Evolutionary conservation across 2,113 vertebrate species (phyloP), one percentile per base, ranked within the genome.

Genomic region (Callionymus lyra): DNA sequence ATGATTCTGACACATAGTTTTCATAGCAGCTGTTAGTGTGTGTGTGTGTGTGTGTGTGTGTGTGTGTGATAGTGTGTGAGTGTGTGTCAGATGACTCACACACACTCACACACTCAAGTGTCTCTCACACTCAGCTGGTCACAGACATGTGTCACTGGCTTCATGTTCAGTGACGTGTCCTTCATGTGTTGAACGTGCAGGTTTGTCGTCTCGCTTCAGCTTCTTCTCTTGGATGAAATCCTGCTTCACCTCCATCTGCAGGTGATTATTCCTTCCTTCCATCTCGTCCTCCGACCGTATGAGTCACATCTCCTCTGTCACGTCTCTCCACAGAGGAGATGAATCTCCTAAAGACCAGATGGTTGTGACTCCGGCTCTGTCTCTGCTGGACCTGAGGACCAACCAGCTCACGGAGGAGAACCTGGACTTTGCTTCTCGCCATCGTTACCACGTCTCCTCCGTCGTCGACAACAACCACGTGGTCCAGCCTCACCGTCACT

Each of bases 321-420:
- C 39, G n/a, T 56, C 13, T 50, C 57, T n/a, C 8, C 15, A 53
- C 39, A 87, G 84, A 37, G 34, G 38, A n/a, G 48, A 70, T 18
- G 35, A 10, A 10, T 34, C 55, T 40, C 63, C 56, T 31, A 74
- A 21, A 60, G 90, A 92, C 49, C 89, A 90, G 81, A 86, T 94
- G 1, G 77, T 97, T 42, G 70, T 94, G 80, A 91, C 92, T 0
- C 92, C 91, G 0, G 85, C 91, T 70, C 75, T 91, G 68, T 82
- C 78, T 2, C 74, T 69, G 42, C 83, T 97, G 12, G 89, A 87
- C 50, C 80, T 91, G 85, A 86, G 86, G 80, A 97, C 91, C 74
- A 87, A 80, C 17, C 94, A 98, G 79, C 82, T 99, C 65, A 98
- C 93, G 0, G 82, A 95, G 70, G 95, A 99, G 76, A 99, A 99